Percentiles rank a stretch among this genome's conserved stretches.
phyloP scores from a whole-genome alignment of 2,888 invertebrate species.

The Sminthurinus aureus region DNA sequence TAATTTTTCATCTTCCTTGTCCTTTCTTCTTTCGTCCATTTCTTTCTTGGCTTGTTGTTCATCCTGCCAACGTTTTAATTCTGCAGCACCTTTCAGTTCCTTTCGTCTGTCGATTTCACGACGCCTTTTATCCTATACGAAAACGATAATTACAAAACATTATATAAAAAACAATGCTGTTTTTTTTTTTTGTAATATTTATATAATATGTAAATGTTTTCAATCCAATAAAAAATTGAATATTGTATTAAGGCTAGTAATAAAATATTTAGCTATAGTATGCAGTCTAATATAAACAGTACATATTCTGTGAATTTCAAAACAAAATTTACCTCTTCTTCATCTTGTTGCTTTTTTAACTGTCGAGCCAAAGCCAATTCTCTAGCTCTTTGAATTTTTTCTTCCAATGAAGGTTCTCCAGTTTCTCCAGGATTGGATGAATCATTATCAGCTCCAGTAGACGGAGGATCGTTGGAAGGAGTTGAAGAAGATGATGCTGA shows the following conservation, averaged over 20 bases:
- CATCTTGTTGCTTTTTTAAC: slow-evolving; percentile 72
- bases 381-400: slow-evolving; percentile 72
- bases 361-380: slow-evolving; percentile 73
- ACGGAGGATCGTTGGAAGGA: not conserved
- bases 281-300: not conserved
- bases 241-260: no score
- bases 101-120: slow-evolving; percentile 77
- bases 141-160: not conserved
- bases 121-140: slow-evolving; percentile 63
- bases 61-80: slow-evolving; percentile 76
- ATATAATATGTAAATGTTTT: not conserved
- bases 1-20: slow-evolving; percentile 76
- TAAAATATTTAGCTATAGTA: not conserved
- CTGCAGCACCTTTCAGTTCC: slow-evolving; percentile 76
- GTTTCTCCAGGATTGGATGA: not conserved
- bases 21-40: slow-evolving; percentile 77
- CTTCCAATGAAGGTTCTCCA: slow-evolving; percentile 62
- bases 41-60: slow-evolving; percentile 78
- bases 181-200: no score
- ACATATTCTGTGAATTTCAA: not conserved
- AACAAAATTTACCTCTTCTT: slow-evolving; percentile 69
- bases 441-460: slow-evolving; percentile 9
- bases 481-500: not conserved
- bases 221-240: no score
- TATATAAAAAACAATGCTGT: not conserved